Conservation (phyloP, 2,113 vertebrate species). For the Cyanoramphus novaezelandiae region DNA sequence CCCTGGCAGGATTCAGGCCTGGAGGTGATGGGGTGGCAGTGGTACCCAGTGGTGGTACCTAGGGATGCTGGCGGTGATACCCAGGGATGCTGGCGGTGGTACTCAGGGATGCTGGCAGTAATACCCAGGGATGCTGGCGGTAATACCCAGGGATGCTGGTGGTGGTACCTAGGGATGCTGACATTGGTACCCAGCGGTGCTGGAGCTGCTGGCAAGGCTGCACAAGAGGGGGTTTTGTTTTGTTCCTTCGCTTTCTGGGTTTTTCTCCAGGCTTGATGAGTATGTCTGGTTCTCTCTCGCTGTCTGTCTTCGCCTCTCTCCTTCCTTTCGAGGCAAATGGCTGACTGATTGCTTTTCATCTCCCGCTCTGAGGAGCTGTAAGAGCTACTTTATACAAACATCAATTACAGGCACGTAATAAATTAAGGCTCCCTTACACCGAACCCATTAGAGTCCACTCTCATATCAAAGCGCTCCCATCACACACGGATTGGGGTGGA, state of each 20-base stretch:
- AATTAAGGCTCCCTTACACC: slow-evolving; percentile 75
- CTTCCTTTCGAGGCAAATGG: slow-evolving; percentile 74
- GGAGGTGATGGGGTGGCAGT: not conserved
- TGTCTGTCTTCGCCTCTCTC: slow-evolving; percentile 54
- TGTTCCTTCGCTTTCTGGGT: slow-evolving; percentile 38
- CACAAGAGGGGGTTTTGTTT: not conserved
- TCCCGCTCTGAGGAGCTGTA: slow-evolving; percentile 76
- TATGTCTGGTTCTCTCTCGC: slow-evolving; percentile 55
- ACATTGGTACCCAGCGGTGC: not conserved
- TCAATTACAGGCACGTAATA: slow-evolving; percentile 77
- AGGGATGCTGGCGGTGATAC: not conserved
- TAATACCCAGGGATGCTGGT: not conserved
- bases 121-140: not conserved
- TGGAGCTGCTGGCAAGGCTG: not conserved
- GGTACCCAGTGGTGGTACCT: not conserved
- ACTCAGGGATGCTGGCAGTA: not conserved
- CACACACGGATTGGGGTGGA: slow-evolving; percentile 51
- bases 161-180: not conserved
- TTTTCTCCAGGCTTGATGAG: slow-evolving; percentile 50
- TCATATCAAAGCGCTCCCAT: slow-evolving; percentile 65
- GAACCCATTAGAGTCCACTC: slow-evolving; percentile 69
- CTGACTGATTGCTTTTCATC: slow-evolving; percentile 79
- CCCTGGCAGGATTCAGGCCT: fast-evolving
- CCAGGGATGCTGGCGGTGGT: fast-evolving
- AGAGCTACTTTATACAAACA: slow-evolving; percentile 82